Conservation (phyloP, 2,113 vertebrate genomes). For the Mustela lutreola region DNA sequence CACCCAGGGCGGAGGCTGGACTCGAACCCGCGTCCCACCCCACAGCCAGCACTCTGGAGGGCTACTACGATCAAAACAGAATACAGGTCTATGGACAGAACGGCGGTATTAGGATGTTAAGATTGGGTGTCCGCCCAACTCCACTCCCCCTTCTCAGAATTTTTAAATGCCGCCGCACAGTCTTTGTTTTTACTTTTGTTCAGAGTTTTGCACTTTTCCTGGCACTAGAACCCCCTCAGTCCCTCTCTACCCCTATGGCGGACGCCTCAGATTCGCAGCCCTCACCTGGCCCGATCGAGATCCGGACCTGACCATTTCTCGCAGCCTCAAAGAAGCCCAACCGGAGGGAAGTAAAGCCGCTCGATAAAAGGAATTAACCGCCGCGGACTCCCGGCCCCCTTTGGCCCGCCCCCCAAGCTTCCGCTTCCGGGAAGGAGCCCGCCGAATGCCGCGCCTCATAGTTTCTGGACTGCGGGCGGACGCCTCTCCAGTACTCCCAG, state of each 20-base stretch:
- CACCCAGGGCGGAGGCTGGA: not conserved
- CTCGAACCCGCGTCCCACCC: not conserved
- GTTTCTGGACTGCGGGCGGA: accelerated
- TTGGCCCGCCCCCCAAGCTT: conserved; percentile 64
- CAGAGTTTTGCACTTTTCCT: not conserved
- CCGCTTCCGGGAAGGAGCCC: conserved; percentile 78
- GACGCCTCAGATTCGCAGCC: not conserved
- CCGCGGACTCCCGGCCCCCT: not conserved
- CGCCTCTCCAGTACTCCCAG: accelerated
- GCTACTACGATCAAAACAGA: not conserved
- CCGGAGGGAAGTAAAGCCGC: not conserved
- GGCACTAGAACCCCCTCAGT: not conserved
- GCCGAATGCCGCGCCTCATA: not conserved
- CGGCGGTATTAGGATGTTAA: not conserved
- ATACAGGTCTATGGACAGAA: accelerated
- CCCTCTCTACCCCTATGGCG: not conserved
- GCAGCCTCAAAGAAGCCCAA: conserved; percentile 3
- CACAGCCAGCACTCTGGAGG: not conserved
- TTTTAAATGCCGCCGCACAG: not conserved
- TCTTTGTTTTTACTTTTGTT: not conserved
- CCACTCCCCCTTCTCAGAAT: not conserved
- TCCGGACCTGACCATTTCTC: conserved; percentile 79
- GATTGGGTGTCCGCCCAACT: not conserved
- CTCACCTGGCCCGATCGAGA: conserved; percentile 70
- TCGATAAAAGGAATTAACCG: conserved; percentile 63